Conservation (phyloP, 2,888 invertebrate species). For the Diarsia mendica region DNA sequence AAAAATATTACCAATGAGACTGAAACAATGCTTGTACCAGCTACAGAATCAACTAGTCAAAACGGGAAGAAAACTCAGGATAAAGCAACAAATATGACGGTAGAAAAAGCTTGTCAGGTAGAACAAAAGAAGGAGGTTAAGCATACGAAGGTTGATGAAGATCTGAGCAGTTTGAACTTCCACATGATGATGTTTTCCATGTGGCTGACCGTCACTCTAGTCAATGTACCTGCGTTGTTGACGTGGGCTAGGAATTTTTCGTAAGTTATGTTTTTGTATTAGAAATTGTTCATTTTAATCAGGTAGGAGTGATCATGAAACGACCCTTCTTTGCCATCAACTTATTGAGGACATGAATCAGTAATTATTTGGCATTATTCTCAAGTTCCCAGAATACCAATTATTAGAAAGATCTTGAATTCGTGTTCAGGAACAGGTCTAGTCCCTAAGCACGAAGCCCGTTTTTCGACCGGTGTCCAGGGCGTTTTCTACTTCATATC, state of each 20-base stretch:
- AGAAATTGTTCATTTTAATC: not conserved
- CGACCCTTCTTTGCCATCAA: too few relatives aligned
- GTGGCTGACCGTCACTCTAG: slow-evolving; percentile 91
- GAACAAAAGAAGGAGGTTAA: slow-evolving; percentile 43
- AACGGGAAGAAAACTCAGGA: slow-evolving; percentile 22
- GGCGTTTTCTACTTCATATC: too few relatives aligned
- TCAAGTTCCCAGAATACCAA: too few relatives aligned
- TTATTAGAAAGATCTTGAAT: too few relatives aligned
- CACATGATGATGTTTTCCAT: slow-evolving; percentile 93
- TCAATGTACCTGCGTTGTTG: slow-evolving; percentile 93
- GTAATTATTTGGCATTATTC: too few relatives aligned
- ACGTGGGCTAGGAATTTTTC: slow-evolving; percentile 95
- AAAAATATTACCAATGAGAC: slow-evolving; percentile 50
- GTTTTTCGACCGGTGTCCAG: too few relatives aligned
- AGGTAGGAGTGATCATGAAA: not conserved
- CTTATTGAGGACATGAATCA: too few relatives aligned
- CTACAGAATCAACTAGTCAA: slow-evolving; percentile 28
- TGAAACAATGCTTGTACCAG: slow-evolving; percentile 58
- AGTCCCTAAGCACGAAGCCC: too few relatives aligned
- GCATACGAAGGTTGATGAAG: slow-evolving; percentile 71
- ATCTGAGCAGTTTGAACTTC: slow-evolving; percentile 91
- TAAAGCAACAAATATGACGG: slow-evolving; percentile 11
- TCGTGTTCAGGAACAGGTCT: too few relatives aligned
- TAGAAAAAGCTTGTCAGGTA: slow-evolving; percentile 38
- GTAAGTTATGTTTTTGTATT: slow-evolving; percentile 84